Conservation (phyloP, 37 sponge, comb jelly and placozoan genomes). For the Ianthella basta region DNA sequence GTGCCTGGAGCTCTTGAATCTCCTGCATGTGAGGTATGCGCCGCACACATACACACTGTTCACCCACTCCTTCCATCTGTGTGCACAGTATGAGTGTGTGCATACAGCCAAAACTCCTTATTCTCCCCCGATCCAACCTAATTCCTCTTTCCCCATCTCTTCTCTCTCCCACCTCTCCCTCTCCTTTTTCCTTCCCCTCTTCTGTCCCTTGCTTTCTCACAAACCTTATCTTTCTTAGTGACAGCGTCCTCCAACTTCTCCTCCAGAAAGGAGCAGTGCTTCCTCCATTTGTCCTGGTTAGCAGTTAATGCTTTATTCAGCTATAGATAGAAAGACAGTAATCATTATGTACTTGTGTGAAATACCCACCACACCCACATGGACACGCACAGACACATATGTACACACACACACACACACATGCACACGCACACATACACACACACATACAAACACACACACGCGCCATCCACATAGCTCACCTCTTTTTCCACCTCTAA, state of each 20-base stretch:
- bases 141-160: too few species aligned
- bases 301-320: conserved; percentile 86
- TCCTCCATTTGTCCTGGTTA: conserved; percentile 74
- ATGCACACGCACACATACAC: conserved; percentile 34
- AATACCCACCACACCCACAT: conserved; percentile 14
- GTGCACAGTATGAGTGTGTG: too few species aligned
- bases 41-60: background rate
- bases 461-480: background rate
- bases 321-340: conserved; percentile 32
- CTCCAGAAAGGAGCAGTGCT: conserved; percentile 59
- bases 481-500: conserved; percentile 86
- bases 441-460: conserved; percentile 45
- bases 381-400: conserved; percentile 5
- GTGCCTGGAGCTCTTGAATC: conserved; percentile 86
- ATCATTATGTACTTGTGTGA: background rate
- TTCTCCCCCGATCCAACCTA: too few species aligned
- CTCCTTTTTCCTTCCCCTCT: background rate
- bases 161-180: background rate
- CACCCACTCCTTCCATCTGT: too few species aligned
- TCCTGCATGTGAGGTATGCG: conserved; percentile 34
- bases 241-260: conserved; percentile 51
- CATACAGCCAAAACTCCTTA: too few species aligned
- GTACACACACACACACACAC: conserved; percentile 25
- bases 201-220: background rate
- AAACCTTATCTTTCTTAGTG: conserved; percentile 61